Base-by-base conservation (phyloP, 2,888 invertebrate genomes). In the Eustalomyia histrio region DNA sequence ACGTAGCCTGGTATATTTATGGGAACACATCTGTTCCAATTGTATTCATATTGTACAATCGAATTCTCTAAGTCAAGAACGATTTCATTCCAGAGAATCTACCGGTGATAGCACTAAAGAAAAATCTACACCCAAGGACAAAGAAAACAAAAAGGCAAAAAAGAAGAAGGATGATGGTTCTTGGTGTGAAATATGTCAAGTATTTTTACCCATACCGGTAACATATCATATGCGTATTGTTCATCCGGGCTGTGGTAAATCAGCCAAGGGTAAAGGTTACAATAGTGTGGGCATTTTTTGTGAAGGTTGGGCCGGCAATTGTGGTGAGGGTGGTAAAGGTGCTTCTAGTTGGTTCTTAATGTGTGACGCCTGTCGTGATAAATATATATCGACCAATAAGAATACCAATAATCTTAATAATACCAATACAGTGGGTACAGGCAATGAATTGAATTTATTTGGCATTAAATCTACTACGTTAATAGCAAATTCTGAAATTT, bases 221-320 rank as follows among this genome's bases (percentile, higher is more conserved):
- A 97, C 97, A 0, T 95, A 96, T 85, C 99, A 99, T 91, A 97
- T 99, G 97, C 93, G 96, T 39, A 94, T 94, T 88, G 92, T 93
- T 52, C 99, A 99, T 91, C 95, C 96, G 0, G 99, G 99, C 0
- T 99, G 99, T 90, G 97, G 97, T 0, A 94, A 94, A 83, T 94
- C 95, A 79, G 95, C 97, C 6, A 94, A 94, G 24, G 96, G 96
- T 64, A 95, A 95, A 89, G 99, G 98, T 0, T 99, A 97, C 92
- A 98, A 98, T 90, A 96, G 97, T 79, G 94, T 94, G 33, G 98
- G 98, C 1, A 94, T 94, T 85, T 98, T 96, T 90, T 95, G 95
- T 86, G 94, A 95, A 53, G 97, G 96, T 1, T 97, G 96, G 96
- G 95, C 95, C 0, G 97, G 97, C 3, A 95, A 95, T 87, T 97